Evolutionary conservation across 2,888 invertebrate species (phyloP).

Genomic region (Branchipolynoe longqiensis): DNA sequence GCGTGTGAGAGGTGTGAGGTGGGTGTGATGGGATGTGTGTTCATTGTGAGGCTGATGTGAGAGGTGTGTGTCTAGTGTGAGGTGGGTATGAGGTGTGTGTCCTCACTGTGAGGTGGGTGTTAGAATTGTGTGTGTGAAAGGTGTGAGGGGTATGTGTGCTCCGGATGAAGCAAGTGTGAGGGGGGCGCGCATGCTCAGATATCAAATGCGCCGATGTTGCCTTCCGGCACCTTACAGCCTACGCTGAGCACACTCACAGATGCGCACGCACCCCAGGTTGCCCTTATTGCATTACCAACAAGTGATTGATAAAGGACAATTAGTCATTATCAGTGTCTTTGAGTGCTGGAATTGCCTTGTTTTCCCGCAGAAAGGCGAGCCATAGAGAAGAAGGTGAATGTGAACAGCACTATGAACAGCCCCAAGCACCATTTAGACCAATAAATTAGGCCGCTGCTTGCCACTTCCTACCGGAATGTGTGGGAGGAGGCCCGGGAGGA

Average conservation of each 20-base stretch:
- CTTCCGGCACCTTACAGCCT: conserved; percentile 22
- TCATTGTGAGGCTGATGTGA: too few species aligned
- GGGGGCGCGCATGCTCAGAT: too few species aligned
- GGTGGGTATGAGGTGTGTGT: too few species aligned
- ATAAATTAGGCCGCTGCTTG: conserved; percentile 24
- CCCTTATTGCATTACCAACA: conserved; percentile 54
- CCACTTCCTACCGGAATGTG: conserved; percentile 49
- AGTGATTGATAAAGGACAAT: conserved; percentile 55
- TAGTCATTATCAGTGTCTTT: conserved; percentile 56
- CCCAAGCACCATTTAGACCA: conserved; percentile 32
- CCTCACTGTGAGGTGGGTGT: too few species aligned
- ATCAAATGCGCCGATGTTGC: neutral
- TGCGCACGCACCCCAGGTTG: neutral
- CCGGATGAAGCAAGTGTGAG: too few species aligned
- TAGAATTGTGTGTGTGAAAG: neutral
- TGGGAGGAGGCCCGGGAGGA: conserved; percentile 3
- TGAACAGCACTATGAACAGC: conserved; percentile 12
- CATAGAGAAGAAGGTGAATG: conserved; percentile 47
- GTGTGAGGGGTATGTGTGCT: neutral
- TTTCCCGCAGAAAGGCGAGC: conserved; percentile 28
- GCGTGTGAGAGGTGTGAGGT: too few species aligned
- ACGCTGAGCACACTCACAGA: neutral
- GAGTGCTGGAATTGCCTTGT: conserved; percentile 48
- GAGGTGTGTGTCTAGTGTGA: too few species aligned
- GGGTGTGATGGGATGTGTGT: too few species aligned